Conservation (phyloP, 2,888 invertebrate genomes). For the Abscondita cerata region DNA sequence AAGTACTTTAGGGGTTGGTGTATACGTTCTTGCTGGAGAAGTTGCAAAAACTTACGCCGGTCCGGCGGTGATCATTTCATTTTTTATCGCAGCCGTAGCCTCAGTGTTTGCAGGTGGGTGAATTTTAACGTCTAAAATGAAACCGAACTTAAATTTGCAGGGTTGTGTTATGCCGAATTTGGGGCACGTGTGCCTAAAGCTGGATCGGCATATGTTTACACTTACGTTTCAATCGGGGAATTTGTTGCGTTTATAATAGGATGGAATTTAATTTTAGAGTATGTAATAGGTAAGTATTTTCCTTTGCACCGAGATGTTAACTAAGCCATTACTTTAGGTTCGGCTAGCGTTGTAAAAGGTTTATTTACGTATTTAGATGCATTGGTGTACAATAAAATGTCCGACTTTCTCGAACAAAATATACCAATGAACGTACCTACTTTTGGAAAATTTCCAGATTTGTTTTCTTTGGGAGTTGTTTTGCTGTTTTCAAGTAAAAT, state of each 20-base stretch:
- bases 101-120: slow-evolving; percentile 84
- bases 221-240: slow-evolving; percentile 92
- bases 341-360: slow-evolving; percentile 84
- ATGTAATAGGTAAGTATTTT: slow-evolving; percentile 74
- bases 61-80: slow-evolving; percentile 86
- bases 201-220: slow-evolving; percentile 93
- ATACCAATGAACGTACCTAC: slow-evolving; percentile 72
- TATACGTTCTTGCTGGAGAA: slow-evolving; percentile 87
- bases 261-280: slow-evolving; percentile 92
- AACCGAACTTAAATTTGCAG: slow-evolving; percentile 54
- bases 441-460: slow-evolving; percentile 75
- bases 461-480: slow-evolving; percentile 77
- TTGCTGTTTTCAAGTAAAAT: slow-evolving; percentile 71
- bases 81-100: slow-evolving; percentile 89
- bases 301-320: neutral
- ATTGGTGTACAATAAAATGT: slow-evolving; percentile 70
- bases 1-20: slow-evolving; percentile 87
- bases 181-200: slow-evolving; percentile 89
- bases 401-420: slow-evolving; percentile 65
- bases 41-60: slow-evolving; percentile 84
- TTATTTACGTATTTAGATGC: slow-evolving; percentile 81
- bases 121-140: neutral
- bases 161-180: slow-evolving; percentile 92
- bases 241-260: slow-evolving; percentile 91
- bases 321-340: slow-evolving; percentile 61